phyloP scores from a whole-genome alignment of 1,140 invertebrate genomes.

The Venturia canescens region DNA sequence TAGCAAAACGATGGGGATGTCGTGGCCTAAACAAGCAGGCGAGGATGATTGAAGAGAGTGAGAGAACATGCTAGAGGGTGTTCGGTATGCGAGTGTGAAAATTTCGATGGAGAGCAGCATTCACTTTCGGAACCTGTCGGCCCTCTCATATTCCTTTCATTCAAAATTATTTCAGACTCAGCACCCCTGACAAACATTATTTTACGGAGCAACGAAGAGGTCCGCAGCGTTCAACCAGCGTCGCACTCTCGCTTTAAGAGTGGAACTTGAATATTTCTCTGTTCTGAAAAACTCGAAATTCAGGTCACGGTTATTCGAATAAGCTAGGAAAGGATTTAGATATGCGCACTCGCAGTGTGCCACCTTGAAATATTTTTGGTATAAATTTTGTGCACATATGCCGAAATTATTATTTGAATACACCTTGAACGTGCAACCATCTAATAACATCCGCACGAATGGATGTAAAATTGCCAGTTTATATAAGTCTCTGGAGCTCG shows the following conservation, averaged over 20 bases:
- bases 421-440: too few species aligned
- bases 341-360: neutral
- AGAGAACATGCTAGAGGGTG: constrained; percentile 20
- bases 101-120: constrained; percentile 21
- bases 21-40: constrained; percentile 49
- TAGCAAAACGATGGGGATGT: constrained; percentile 53
- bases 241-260: neutral
- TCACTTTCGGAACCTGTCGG: constrained; percentile 32
- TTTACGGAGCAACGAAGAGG: neutral
- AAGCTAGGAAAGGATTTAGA: neutral
- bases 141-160: constrained; percentile 1
- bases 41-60: constrained; percentile 23
- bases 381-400: neutral
- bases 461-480: neutral
- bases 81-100: constrained; percentile 39
- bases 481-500: neutral
- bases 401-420: too few species aligned
- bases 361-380: neutral
- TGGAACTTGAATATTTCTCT: constrained; percentile 28
- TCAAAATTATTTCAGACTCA: constrained; percentile 14
- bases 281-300: neutral
- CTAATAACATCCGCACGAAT: too few species aligned
- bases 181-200: constrained; percentile 5
- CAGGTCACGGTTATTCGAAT: neutral
- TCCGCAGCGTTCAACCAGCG: constrained; percentile 1